phyloP scores from a whole-genome alignment of 2,113 vertebrate species.

The Neolamprologus modestus region DNA sequence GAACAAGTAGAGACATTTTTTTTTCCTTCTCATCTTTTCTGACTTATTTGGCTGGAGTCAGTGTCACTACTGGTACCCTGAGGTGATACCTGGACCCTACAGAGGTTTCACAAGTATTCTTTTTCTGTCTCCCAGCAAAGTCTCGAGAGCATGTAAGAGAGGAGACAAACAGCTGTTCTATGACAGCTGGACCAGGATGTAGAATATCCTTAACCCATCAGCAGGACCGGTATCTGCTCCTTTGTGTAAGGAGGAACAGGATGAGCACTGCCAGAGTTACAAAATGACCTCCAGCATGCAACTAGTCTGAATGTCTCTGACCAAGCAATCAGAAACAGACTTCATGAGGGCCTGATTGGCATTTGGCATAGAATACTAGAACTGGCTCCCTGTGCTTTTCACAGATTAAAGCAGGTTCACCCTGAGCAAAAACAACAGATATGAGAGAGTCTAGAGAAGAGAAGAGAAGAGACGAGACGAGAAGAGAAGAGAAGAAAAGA shows the following conservation, averaged over 20 bases:
- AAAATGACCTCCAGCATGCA: neutral
- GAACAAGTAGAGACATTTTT: neutral
- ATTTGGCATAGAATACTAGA: neutral
- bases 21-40: neutral
- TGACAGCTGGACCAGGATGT: neutral
- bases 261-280: neutral
- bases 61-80: neutral
- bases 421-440: neutral
- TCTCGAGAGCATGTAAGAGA: neutral
- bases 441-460: neutral
- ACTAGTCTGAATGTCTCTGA: neutral
- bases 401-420: neutral
- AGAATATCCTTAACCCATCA: neutral
- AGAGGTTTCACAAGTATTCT: neutral
- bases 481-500: rapidly evolving
- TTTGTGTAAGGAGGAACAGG: neutral
- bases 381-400: neutral
- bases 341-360: neutral
- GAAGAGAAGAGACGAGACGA: neutral
- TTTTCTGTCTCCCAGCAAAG: neutral
- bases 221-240: neutral
- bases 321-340: neutral
- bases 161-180: neutral
- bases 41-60: neutral
- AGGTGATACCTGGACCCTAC: neutral